Conservation (phyloP, 2,113 vertebrate genomes). For the Laticauda colubrina region DNA sequence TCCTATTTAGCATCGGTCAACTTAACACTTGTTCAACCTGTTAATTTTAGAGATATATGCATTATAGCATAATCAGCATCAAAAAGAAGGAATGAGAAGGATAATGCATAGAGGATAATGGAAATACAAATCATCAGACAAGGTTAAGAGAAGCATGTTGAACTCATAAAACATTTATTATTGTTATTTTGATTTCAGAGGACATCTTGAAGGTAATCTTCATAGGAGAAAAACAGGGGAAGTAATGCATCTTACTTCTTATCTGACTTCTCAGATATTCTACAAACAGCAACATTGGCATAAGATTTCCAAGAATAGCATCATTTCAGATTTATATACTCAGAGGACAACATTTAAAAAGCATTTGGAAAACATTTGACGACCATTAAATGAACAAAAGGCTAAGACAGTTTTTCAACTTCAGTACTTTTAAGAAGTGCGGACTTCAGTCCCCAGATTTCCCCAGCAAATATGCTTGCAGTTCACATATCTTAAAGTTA, state of each 20-base stretch:
- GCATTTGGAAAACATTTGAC: conserved; percentile 22
- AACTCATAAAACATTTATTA: background rate
- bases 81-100: background rate
- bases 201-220: background rate
- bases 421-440: background rate
- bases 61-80: background rate
- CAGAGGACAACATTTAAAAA: conserved; percentile 9
- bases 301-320: background rate
- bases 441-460: background rate
- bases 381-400: conserved; percentile 32
- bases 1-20: background rate
- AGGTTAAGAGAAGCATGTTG: background rate
- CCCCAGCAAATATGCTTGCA: background rate
- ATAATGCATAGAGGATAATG: background rate
- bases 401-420: background rate
- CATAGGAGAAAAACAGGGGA: background rate
- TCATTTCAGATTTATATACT: background rate
- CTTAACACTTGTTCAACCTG: background rate
- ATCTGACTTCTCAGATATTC: conserved; percentile 5
- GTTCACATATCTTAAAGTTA: background rate
- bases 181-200: conserved; percentile 24
- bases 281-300: background rate
- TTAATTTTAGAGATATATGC: background rate
- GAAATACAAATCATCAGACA: conserved; percentile 9
- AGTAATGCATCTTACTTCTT: background rate